Percentiles rank a stretch among this genome's conserved stretches.
Evolutionary conservation across 2,888 invertebrate genomes (phyloP).

Genomic region (Amiota communis): DNA sequence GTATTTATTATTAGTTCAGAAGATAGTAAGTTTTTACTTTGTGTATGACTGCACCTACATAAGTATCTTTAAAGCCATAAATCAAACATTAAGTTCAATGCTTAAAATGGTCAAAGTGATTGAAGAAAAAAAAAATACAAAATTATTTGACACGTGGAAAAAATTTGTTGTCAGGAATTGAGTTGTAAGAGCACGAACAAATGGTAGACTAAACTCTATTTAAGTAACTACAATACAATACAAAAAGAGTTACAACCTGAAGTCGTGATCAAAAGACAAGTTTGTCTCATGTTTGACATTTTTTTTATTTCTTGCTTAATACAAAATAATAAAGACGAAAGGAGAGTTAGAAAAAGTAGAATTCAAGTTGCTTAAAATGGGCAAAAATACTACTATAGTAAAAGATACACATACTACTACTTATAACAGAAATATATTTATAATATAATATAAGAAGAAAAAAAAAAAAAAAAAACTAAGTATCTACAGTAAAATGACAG

Average conservation of each 20-base stretch:
- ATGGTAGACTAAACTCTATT: not conserved
- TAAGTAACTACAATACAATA: no score
- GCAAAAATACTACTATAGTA: not conserved
- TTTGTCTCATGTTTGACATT: not conserved
- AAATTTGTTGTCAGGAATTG: not conserved
- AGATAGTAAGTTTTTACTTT: no score
- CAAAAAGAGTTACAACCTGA: not conserved
- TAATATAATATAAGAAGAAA: not conserved
- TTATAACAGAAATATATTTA: no score
- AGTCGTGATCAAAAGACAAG: not conserved
- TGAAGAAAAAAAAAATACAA: not conserved
- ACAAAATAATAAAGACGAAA: not conserved
- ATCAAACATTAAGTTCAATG: slow-evolving; percentile 64
- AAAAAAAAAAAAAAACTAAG: not conserved
- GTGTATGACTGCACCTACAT: slow-evolving; percentile 58
- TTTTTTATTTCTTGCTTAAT: not conserved
- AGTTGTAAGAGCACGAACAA: slow-evolving; percentile 17
- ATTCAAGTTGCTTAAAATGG: not conserved
- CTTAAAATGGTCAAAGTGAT: not conserved
- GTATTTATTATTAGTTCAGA: no score
- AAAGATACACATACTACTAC: no score
- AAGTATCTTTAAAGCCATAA: slow-evolving; percentile 48
- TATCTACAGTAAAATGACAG: not conserved
- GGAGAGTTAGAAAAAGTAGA: not conserved
- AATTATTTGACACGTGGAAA: not conserved